Base-by-base conservation (phyloP, 2,888 invertebrate species). In the Sphaerophoria rueppellii region DNA sequence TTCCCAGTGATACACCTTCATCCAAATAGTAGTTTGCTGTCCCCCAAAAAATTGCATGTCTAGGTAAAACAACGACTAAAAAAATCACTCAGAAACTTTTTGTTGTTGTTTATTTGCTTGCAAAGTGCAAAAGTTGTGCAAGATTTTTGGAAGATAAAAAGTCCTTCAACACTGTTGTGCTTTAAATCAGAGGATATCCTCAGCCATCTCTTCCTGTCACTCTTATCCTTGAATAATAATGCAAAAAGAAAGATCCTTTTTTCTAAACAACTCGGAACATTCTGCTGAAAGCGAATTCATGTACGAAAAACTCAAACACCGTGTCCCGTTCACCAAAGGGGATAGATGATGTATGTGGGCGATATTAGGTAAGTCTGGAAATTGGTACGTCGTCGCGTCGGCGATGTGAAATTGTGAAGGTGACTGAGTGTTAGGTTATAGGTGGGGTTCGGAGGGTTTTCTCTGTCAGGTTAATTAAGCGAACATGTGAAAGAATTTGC, bases 381-480 rank as follows among this genome's bases (percentile, higher is more conserved):
- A 40, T 12, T 40, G 60, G 60, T 60, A 43, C 34, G 12, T 0
- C 6, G 11, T 32, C 7, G 14, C 2, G 4, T 12, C 3, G 32
- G 34, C 0, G 50, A 6, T 50, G 16, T 50, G 9, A 7, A 35
- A 7, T n/a, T n/a, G 0, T 14, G 6, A 5, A 11, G 6, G 14
- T 14, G 6, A 43, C 2, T 43, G 12, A 11, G 11, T 5, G 12
- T 9, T 4, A 9, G 6, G 6, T 43, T 43, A 0, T 0, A 43
- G 43, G 9, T 43, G 43, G 2, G 37, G 40, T 12, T 58, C 40
- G 16, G 6, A 6, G 73, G 61, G 67, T 65, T 43, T 12, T 67
- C 73, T 58, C 43, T 65, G 73, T 73, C 55, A 69, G 73, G 73
- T 70, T 78, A 82, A 78, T 82, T 78, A 82, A 82, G 55, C 78